Conservation (phyloP, 2,797 vertebrate genomes). For the Sebastolobus altivelis region DNA sequence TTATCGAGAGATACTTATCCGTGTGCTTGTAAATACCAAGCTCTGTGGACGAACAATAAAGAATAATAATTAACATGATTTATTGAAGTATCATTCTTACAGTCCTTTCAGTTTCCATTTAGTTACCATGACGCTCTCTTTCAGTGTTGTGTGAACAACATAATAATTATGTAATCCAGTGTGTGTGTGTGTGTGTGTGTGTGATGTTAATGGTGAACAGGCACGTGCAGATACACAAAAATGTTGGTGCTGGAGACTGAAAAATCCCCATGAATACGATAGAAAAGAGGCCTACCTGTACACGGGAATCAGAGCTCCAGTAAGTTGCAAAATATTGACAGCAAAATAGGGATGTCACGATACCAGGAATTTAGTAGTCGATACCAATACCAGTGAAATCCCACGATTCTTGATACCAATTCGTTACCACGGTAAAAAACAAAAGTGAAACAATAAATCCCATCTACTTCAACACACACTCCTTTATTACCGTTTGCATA, state of each 20-base stretch:
- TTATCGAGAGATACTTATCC: slow-evolving; percentile 3
- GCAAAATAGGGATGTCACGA: too few relatives aligned
- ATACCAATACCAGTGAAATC: too few relatives aligned
- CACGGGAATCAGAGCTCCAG: too few relatives aligned
- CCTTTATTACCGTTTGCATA: too few relatives aligned
- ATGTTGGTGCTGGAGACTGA: background rate
- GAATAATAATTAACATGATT: slow-evolving; percentile 26
- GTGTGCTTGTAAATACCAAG: slow-evolving; percentile 29
- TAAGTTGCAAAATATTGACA: too few relatives aligned
- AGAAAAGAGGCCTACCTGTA: too few relatives aligned
- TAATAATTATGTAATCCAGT: slow-evolving; percentile 43
- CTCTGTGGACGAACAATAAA: slow-evolving; percentile 15
- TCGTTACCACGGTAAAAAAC: too few relatives aligned
- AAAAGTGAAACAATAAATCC: too few relatives aligned
- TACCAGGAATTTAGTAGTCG: too few relatives aligned
- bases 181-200: slow-evolving; percentile 9
- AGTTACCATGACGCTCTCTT: slow-evolving; percentile 38
- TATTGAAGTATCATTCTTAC: slow-evolving; percentile 1
- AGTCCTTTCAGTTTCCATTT: slow-evolving; percentile 13
- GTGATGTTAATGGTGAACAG: slow-evolving; percentile 6
- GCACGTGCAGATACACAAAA: background rate
- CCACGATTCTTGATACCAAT: too few relatives aligned
- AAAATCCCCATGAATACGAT: background rate
- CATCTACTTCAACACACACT: too few relatives aligned
- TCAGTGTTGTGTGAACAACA: slow-evolving; percentile 12